Base-by-base conservation (phyloP, 2,113 vertebrate species). In the Chloropsis cyanopogon region DNA sequence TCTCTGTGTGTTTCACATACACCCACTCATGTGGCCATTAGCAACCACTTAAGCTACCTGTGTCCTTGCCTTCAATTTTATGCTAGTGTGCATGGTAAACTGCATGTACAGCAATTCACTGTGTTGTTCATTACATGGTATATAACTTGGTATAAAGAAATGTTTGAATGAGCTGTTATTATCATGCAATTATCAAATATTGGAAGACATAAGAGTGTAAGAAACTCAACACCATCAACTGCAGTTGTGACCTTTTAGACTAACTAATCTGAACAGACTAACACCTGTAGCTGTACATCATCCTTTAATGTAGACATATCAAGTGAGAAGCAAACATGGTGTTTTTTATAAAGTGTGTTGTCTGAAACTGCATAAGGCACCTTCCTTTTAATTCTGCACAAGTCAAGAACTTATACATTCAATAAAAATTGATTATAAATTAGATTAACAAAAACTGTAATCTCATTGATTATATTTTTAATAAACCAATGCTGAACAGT, bases 211-310 rank as follows among this genome's bases (percentile, higher is more conserved):
- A 86, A 86, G 91, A 91, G 82, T 89, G 63, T 68, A 97, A 95
- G 97, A 98, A 98, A 98, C 82, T 88, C 92, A 96, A 98, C 96
- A 96, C 96, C 92, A 87, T 59, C 64, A 96, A 79, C 66, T 91
- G 90, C 25, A 73, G 46, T 92, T 81, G 49, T 79, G 98, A 97
- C 98, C 98, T 98, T 98, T 98, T 64, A 84, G 96, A 97, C 73
- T 63, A 90, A 93, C 96, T 97, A 95, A 96, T 95, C 88, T 88
- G 82, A 86, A 88, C 59, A 90, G 89, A 88, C 84, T 95, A 87
- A 94, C 97, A 98, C 94, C 97, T 98, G 98, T 84, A 96, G 96
- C 95, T 97, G 88, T 94, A 91, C 42, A 84, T 97, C 96, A 98
- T 96, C 82, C 77, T 90, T 95, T 88, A 89, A 69, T 5, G 25